Base-by-base conservation (phyloP, 2,888 invertebrate species). In the Marasmarcha lunaedactyla region DNA sequence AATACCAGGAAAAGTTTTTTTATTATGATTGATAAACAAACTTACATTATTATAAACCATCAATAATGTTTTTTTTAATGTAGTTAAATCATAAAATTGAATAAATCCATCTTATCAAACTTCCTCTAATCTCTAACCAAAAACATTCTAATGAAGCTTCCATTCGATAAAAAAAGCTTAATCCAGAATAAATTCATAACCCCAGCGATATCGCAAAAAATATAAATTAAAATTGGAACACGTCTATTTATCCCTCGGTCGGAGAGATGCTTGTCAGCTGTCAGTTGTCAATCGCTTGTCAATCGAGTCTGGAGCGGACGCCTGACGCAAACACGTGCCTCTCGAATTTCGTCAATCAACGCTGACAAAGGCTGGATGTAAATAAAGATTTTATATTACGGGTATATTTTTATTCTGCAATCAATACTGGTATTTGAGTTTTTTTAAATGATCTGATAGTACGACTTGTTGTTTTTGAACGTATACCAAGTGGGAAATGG, bases 311-410 rank as follows among this genome's bases (percentile, higher is more conserved):
- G 37, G 40, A 42, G 33, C 39, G 35, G 14, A 34, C 25, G 39
- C n/a, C 10, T 37, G 41, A 34, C 41, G 10, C 14, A 33, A 20
- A 30, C 40, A 40, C 40, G 30, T 35, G 38, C 25, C 35, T 14
- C 40, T 43, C 43, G 43, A 45, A 45, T 47, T 48, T 45, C 46
- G 46, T 48, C 47, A 50, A 46, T 50, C 49, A 48, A 30, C 3
- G 3, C 30, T 30, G 30, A 30, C 30, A 30, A 30, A 30, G 30
- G 6, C 30, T 30, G 30, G 20, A 30, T 30, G 11, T 3, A 11
- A 30, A 30, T 30, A 30, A 30, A 30, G 4, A 30, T n/a, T 30
- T 30, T 10, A 30, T 30, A n/a, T 30, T 30, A 20, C 20, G 3
- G 20, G 20, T 20, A 5, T 20, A 20, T 20, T 20, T 20, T 20